Percentiles rank a stretch among this genome's conserved stretches.
These are phyloP conservation scores for Rhynchopsitta pachyrhyncha DNA, from an alignment of 2,113 vertebrate genomes.

Conservation along the genomic window DNA sequence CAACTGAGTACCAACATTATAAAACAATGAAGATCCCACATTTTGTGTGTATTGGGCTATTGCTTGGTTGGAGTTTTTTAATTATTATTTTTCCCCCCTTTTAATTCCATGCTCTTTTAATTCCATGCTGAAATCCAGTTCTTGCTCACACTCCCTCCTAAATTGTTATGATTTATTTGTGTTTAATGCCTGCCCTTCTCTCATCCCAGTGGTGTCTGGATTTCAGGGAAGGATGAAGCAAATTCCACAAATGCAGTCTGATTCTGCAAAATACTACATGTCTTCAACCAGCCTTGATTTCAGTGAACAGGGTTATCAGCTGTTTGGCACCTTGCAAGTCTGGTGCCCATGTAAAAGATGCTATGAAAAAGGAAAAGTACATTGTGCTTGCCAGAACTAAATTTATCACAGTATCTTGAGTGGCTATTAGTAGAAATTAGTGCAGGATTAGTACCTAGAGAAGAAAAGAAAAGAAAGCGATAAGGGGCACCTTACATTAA, in stretches of 20 bases:
- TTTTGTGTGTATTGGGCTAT: not conserved
- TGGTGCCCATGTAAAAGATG: not conserved
- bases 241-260: not conserved
- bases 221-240: not conserved
- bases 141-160: not conserved
- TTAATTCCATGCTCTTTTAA: not conserved
- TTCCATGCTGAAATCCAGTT: not conserved
- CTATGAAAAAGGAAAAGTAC: not conserved
- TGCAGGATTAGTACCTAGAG: not conserved
- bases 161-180: not conserved
- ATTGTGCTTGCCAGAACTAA: not conserved
- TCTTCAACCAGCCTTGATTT: not conserved
- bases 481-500: constrained; percentile 5
- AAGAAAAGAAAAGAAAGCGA: not conserved
- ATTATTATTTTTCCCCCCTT: not conserved
- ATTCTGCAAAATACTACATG: not conserved
- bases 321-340: not conserved
- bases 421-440: not conserved
- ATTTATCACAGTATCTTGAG: not conserved
- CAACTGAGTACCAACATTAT: not conserved
- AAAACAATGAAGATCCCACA: not conserved
- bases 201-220: not conserved
- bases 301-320: not conserved
- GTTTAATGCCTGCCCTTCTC: not conserved
- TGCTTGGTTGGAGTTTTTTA: not conserved